A percentile compares a stretch with the other conserved stretches of the same genome.
phyloP scores from a whole-genome alignment of 2,797 vertebrate species.

The Acanthiza pusilla region DNA sequence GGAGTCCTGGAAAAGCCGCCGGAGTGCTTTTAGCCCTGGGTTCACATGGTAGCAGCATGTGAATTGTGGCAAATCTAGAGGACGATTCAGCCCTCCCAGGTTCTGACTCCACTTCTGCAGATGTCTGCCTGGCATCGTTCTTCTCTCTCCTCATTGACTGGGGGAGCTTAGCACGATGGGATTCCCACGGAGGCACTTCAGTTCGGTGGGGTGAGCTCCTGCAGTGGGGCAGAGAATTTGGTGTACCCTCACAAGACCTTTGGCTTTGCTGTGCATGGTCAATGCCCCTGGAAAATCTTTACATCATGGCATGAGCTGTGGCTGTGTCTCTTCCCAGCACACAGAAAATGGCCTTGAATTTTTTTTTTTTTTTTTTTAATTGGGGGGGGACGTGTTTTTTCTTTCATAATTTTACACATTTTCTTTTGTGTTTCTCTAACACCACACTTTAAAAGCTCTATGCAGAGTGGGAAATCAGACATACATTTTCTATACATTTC shows the following conservation, averaged over 20 bases:
- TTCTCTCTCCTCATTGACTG: background rate
- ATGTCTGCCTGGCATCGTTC: background rate
- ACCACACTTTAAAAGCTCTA: background rate
- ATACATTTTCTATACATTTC: background rate
- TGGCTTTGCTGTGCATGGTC: background rate
- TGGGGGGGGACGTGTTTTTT: background rate
- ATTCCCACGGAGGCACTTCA: background rate
- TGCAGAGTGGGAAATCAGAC: background rate
- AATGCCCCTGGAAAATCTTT: background rate
- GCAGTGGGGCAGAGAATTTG: background rate
- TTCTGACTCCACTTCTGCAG: background rate
- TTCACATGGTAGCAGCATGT: slow-evolving; percentile 45
- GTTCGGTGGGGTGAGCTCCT: background rate
- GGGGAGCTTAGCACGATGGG: background rate
- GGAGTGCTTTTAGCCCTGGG: background rate
- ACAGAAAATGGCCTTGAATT: background rate
- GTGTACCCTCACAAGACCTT: background rate
- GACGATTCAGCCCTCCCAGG: background rate
- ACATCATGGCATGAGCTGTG: background rate
- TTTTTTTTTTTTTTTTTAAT: background rate
- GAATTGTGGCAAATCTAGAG: background rate
- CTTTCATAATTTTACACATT: background rate
- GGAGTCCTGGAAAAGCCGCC: background rate
- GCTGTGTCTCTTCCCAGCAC: background rate
- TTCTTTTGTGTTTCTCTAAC: background rate